Base-by-base conservation (phyloP, 92 coral and sea anemone genomes). In the Umimayanthus kanabou region DNA sequence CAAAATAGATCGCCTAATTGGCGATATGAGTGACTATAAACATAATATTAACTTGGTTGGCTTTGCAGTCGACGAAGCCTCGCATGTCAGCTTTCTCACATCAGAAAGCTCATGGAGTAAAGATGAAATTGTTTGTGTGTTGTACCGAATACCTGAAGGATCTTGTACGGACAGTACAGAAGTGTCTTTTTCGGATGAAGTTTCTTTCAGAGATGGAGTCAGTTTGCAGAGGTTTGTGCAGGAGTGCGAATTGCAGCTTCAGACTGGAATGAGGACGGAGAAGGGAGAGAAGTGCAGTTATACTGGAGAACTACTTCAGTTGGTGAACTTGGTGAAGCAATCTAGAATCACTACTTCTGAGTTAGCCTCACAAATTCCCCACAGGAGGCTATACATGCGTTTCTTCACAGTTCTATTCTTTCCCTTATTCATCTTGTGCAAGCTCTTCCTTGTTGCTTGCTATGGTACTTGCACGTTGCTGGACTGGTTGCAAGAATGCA, bases 401-500 rank as follows among this genome's bases (percentile, higher is more conserved):
- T 30, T 57, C 5, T 3, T 25, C 55, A 83, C 79, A 25, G 25
- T 30, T 28, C 45, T 83, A 57, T 13, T 26, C n/a, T 49, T 26
- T 26, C 79, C 64, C 2, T 6, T 83, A 26, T 22, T 83, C 9
- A 2, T 18, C 1, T 11, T 70, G 42, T 69, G 87, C 67, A 83
- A 71, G 47, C 39, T 83, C 15, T 9, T 83, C 40, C 43, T 83
- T 53, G 9, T 43, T 71, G 65, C 29, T 22, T 69, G 87, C 23
- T 67, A 83, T 83, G 43, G 87, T 22, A 2, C 55, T 45, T 83
- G 78, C 65, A 28, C 14, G 22, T 50, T 70, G 58, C 18, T 83
- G 16, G n/a, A 45, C 45, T 67, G 87, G 87, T 83, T 83, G 79
- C 87, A 83, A 45, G 87, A 70, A 23, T 83, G 87, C 77, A 70